A percentile compares a stretch with the other conserved stretches of the same genome.
These are phyloP conservation scores for Ariolimax columbianus DNA, from an alignment of 2,888 invertebrate species.

Conservation along the genomic window DNA sequence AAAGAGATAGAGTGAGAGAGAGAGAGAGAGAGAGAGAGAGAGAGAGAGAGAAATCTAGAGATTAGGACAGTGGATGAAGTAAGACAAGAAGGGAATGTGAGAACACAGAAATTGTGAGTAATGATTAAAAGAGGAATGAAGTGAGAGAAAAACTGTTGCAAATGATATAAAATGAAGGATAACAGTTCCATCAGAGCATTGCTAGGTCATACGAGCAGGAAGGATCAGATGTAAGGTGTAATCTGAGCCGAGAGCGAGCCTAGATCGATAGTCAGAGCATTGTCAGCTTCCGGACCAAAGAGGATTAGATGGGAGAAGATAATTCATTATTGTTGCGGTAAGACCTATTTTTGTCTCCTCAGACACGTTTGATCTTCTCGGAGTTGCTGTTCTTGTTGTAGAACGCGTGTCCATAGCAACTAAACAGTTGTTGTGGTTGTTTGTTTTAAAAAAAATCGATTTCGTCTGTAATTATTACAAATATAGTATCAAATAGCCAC, in stretches of 20 bases:
- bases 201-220: background rate
- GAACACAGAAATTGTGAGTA: no score
- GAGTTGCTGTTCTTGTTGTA: no score
- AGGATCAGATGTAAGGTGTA: background rate
- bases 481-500: no score
- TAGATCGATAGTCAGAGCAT: conserved; percentile 7
- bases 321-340: background rate
- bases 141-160: no score
- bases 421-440: no score
- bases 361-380: no score
- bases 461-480: no score
- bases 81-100: background rate
- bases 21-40: background rate
- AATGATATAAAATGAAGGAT: background rate
- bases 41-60: background rate
- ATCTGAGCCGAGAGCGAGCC: background rate
- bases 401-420: no score
- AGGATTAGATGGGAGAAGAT: background rate
- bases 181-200: background rate
- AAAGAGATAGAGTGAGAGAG: no score
- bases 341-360: background rate
- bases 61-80: no score
- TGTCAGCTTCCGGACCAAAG: background rate
- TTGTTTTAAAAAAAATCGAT: no score
- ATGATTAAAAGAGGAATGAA: no score